Evolutionary conservation across 1,140 invertebrate species (phyloP).

Genomic region (Tetragnatha versicolor): DNA sequence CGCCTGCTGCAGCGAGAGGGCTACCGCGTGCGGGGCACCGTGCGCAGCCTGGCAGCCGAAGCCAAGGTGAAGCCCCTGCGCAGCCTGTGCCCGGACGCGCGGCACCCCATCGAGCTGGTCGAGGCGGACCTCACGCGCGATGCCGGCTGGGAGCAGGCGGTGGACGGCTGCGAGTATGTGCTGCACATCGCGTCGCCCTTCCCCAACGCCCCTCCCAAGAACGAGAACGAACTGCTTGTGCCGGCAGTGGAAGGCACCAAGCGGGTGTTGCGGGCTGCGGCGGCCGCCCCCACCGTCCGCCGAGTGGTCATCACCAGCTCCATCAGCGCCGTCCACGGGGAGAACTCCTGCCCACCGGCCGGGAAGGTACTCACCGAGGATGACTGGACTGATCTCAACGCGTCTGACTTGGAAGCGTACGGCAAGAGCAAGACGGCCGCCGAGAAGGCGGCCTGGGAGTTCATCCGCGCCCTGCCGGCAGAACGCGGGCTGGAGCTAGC

Average conservation of each 20-base stretch:
- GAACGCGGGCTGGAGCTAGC: slow-evolving; percentile 68
- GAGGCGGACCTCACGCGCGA: slow-evolving; percentile 65
- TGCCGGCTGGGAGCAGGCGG: slow-evolving; percentile 64
- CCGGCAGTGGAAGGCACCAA: slow-evolving; percentile 71
- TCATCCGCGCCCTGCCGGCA: slow-evolving; percentile 65
- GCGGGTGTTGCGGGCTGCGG: slow-evolving; percentile 68
- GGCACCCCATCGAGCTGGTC: slow-evolving; percentile 66
- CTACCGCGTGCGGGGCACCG: slow-evolving; percentile 68
- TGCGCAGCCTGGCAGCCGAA: slow-evolving; percentile 66
- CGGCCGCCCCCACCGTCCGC: slow-evolving; percentile 64
- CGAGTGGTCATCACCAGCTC: slow-evolving; percentile 71
- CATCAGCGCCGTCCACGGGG: slow-evolving; percentile 68
- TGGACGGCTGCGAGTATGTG: slow-evolving; percentile 67
- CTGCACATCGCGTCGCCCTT: slow-evolving; percentile 71
- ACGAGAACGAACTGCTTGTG: slow-evolving; percentile 66
- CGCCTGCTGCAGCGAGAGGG: slow-evolving; percentile 66
- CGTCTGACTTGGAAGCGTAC: slow-evolving; percentile 63
- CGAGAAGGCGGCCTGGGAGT: slow-evolving; percentile 71
- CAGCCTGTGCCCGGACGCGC: slow-evolving; percentile 64
- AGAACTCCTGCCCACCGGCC: slow-evolving; percentile 58
- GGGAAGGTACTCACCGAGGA: slow-evolving; percentile 66
- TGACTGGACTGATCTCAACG: slow-evolving; percentile 67
- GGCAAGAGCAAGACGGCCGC: slow-evolving; percentile 68
- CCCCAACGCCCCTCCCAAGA: slow-evolving; percentile 62
- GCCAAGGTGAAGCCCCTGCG: slow-evolving; percentile 63